Evolutionary conservation across 2,888 invertebrate species (phyloP).

Genomic region (Malthinus seriepunctatus): DNA sequence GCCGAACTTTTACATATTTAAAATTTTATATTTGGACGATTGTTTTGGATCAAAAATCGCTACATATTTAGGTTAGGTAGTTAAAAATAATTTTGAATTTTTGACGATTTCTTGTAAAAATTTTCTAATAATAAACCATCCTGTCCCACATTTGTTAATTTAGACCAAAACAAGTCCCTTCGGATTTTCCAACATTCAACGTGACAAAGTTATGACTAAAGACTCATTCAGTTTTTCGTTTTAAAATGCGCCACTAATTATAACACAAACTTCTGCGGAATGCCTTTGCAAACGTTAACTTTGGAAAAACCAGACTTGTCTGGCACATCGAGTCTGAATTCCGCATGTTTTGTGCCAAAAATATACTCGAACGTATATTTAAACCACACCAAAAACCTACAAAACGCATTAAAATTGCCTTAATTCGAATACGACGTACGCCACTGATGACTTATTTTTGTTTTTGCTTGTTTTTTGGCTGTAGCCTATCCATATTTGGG

Average conservation of each 20-base stretch:
- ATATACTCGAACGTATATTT: constrained; percentile 28
- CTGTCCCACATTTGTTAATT: constrained; percentile 3
- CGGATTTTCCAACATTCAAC: constrained; percentile 16
- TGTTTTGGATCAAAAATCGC: constrained; percentile 19
- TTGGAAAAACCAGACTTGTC: constrained; percentile 52
- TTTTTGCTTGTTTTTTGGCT: constrained; percentile 25
- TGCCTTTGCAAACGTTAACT: constrained; percentile 29
- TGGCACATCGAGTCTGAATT: constrained; percentile 47
- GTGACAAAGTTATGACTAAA: constrained; percentile 17
- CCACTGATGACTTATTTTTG: constrained; percentile 16
- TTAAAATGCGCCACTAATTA: constrained; percentile 25
- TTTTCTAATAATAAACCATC: not conserved
- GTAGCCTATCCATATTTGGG: constrained; percentile 27
- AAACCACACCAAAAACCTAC: constrained; percentile 11
- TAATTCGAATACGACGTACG: not conserved
- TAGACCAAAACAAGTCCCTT: not conserved
- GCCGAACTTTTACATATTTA: constrained; percentile 26
- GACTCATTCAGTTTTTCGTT: constrained; percentile 21
- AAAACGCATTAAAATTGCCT: constrained; percentile 6
- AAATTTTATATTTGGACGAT: constrained; percentile 22
- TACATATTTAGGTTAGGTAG: constrained; percentile 11
- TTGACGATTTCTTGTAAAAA: not conserved
- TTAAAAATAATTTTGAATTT: constrained; percentile 11
- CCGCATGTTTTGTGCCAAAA: constrained; percentile 46
- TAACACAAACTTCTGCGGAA: constrained; percentile 24